phyloP scores from a whole-genome alignment of 1,140 invertebrate genomes.

The Sycophila sp. region DNA sequence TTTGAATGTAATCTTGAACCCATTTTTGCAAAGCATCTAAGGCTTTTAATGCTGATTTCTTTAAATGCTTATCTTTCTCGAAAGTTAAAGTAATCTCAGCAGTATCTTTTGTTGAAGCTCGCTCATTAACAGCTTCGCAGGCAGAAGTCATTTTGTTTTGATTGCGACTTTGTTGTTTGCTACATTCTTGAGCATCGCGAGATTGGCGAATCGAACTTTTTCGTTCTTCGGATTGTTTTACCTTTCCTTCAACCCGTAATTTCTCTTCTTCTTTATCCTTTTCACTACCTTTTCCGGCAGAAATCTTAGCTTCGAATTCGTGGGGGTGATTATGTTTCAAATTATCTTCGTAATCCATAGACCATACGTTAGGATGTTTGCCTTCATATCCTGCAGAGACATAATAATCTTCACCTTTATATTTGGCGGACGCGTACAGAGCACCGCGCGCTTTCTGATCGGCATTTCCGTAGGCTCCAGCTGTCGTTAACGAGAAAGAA shows the following conservation, averaged over 20 bases:
- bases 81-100: conserved; percentile 33
- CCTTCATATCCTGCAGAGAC: conserved; percentile 58
- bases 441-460: conserved; percentile 66
- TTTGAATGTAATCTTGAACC: conserved; percentile 38
- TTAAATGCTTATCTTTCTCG: conserved; percentile 30
- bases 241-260: conserved; percentile 63
- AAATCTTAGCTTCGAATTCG: conserved; percentile 63
- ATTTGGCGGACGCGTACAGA: conserved; percentile 55
- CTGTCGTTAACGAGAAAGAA: conserved; percentile 64
- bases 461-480: conserved; percentile 66
- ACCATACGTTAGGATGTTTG: conserved; percentile 57
- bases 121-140: conserved; percentile 67
- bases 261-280: conserved; percentile 39
- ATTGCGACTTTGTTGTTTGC: conserved; percentile 61
- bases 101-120: conserved; percentile 64
- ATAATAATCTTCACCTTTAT: conserved; percentile 53
- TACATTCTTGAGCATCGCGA: conserved; percentile 61
- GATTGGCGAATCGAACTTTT: conserved; percentile 62
- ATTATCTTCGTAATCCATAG: conserved; percentile 66
- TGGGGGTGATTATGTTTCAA: conserved; percentile 64
- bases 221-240: conserved; percentile 64
- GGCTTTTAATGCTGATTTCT: conserved; percentile 32
- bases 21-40: conserved; percentile 36
- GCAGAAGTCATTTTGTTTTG: conserved; percentile 66
- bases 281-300: conserved; percentile 57